phyloP scores from a whole-genome alignment of 2,888 invertebrate species.

The Aporophyla nigra region DNA sequence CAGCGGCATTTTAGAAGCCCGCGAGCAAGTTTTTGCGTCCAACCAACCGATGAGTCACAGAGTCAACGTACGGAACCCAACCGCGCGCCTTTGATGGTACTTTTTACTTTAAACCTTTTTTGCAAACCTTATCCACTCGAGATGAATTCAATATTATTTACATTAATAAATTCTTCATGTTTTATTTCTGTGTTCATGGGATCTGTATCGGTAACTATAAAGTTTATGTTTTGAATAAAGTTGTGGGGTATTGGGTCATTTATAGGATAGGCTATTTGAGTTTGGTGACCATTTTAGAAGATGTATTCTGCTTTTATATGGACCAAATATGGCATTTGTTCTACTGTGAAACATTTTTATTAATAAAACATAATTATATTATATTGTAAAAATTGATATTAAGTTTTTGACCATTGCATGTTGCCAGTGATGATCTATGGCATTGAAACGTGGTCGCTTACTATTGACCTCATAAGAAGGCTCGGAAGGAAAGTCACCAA shows the following conservation, averaged over 20 bases:
- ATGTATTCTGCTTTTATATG: background rate
- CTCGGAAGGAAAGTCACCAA: too few species aligned
- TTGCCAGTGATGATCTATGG: too few species aligned
- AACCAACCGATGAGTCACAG: constrained; percentile 80
- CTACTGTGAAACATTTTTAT: too few species aligned
- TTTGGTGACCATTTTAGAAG: background rate
- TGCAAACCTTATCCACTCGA: constrained; percentile 65
- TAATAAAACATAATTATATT: too few species aligned
- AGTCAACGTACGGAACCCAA: constrained; percentile 80
- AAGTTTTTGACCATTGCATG: too few species aligned
- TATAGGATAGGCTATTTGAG: background rate
- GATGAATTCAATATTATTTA: constrained; percentile 69
- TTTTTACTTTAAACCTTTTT: constrained; percentile 73
- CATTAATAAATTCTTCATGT: constrained; percentile 63
- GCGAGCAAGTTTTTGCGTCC: constrained; percentile 76
- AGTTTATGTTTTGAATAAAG: constrained; percentile 19
- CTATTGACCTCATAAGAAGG: too few species aligned
- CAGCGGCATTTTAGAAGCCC: constrained; percentile 75
- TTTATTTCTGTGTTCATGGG: constrained; percentile 43
- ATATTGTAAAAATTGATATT: too few species aligned
- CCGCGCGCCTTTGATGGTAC: constrained; percentile 71
- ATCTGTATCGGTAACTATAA: constrained; percentile 44
- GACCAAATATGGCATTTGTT: too few species aligned
- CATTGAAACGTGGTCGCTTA: too few species aligned
- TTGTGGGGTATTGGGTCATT: constrained; percentile 29